These are phyloP conservation scores for Pseudoips prasinana DNA, from an alignment of 2,888 invertebrate genomes.

Conservation along the genomic window DNA sequence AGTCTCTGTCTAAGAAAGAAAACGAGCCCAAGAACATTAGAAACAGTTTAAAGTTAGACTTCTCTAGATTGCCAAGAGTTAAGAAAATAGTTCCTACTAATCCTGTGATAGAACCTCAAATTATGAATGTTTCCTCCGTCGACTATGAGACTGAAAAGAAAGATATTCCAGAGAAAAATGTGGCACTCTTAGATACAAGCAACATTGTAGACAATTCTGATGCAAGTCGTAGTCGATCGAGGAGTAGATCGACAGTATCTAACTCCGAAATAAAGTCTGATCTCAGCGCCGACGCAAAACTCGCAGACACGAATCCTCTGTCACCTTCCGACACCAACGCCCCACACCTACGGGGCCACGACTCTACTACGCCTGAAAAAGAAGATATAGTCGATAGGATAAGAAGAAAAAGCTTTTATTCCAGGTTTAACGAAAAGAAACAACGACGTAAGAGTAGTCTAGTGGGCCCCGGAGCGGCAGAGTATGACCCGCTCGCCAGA, in stretches of 20 bases:
- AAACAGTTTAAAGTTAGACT: slow-evolving; percentile 84
- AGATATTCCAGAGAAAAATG: slow-evolving; percentile 50
- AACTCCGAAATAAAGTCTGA: slow-evolving; percentile 78
- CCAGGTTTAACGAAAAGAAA: slow-evolving; percentile 93
- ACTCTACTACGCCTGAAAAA: slow-evolving; percentile 71
- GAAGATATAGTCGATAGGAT: slow-evolving; percentile 94
- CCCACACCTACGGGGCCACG: slow-evolving; percentile 68
- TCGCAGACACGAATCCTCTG: slow-evolving; percentile 44
- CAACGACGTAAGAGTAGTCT: slow-evolving; percentile 86
- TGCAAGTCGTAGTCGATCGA: slow-evolving; percentile 59
- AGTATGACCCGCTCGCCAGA: slow-evolving; percentile 77
- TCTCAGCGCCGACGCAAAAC: slow-evolving; percentile 51
- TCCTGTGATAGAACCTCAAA: slow-evolving; percentile 79
- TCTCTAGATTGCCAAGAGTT: slow-evolving; percentile 82
- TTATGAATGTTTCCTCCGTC: slow-evolving; percentile 57
- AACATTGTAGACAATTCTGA: slow-evolving; percentile 42
- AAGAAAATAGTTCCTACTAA: slow-evolving; percentile 82
- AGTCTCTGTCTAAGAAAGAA: slow-evolving; percentile 52
- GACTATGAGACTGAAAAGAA: slow-evolving; percentile 63
- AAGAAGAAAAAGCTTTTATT: slow-evolving; percentile 93
- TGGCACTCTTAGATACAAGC: slow-evolving; percentile 45
- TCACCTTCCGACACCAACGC: slow-evolving; percentile 50
- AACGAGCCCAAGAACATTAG: slow-evolving; percentile 57
- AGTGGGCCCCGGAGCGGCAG: slow-evolving; percentile 83
- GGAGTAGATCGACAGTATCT: slow-evolving; percentile 68